A percentile compares a stretch with the other conserved stretches of the same genome.
These are phyloP conservation scores for Chaetorhynchus papuensis DNA, from an alignment of 2,113 vertebrate species.

Conservation along the genomic window DNA sequence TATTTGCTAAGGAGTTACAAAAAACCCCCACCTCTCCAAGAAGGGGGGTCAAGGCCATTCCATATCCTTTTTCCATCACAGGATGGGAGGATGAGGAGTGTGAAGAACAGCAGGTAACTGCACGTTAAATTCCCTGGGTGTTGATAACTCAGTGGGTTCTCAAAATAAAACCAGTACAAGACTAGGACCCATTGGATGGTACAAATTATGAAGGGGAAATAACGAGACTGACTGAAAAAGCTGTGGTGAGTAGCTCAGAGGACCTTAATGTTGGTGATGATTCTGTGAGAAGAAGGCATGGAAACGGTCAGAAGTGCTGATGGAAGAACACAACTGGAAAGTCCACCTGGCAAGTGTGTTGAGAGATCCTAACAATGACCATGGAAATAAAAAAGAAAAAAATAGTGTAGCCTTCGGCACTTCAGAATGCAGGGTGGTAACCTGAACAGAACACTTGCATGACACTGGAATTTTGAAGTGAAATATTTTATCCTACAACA, in stretches of 20 bases:
- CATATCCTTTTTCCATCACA: not conserved
- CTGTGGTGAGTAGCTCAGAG: not conserved
- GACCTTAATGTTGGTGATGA: not conserved
- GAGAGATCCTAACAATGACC: not conserved
- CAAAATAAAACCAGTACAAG: not conserved
- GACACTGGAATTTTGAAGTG: not conserved
- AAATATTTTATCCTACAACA: not conserved
- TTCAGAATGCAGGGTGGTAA: not conserved
- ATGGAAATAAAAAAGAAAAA: not conserved
- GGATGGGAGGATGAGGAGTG: not conserved
- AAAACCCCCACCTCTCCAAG: not conserved
- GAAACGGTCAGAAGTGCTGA: not conserved
- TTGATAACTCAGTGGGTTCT: not conserved
- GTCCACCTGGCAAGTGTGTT: not conserved
- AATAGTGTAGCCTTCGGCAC: not conserved
- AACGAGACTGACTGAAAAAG: not conserved
- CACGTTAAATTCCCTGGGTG: not conserved
- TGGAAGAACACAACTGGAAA: not conserved
- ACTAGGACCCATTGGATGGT: not conserved
- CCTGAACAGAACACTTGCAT: not conserved
- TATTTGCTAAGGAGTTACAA: not conserved
- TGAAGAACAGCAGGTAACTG: not conserved
- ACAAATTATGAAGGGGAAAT: not conserved
- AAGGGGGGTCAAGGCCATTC: not conserved
- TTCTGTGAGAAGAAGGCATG: not conserved